These are phyloP conservation scores for Scotopteryx bipunctaria DNA, from an alignment of 2,888 invertebrate genomes.

Conservation along the genomic window DNA sequence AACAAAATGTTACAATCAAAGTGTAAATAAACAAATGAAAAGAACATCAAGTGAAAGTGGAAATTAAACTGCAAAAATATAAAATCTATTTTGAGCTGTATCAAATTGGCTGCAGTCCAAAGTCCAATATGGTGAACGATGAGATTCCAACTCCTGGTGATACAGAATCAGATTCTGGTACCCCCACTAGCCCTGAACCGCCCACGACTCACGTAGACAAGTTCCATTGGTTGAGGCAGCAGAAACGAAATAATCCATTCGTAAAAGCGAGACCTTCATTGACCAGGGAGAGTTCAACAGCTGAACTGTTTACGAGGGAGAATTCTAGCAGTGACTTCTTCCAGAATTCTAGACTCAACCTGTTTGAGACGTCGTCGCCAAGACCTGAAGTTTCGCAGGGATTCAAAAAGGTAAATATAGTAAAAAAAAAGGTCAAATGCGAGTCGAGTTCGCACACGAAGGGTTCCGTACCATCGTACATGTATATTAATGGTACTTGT, in stretches of 20 bases:
- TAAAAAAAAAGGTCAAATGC: too few relatives aligned
- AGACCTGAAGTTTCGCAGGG: slow-evolving; percentile 62
- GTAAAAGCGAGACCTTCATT: slow-evolving; percentile 68
- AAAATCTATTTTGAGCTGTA: slow-evolving; percentile 7
- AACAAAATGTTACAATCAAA: too few relatives aligned
- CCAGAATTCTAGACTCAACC: slow-evolving; percentile 71
- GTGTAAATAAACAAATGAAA: neutral
- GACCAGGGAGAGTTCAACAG: slow-evolving; percentile 69
- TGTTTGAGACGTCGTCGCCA: slow-evolving; percentile 68
- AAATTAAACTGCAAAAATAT: neutral
- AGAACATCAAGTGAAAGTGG: neutral
- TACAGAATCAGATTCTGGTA: too few relatives aligned
- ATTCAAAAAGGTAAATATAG: slow-evolving; percentile 57
- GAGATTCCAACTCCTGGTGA: slow-evolving; percentile 46
- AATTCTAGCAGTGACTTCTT: slow-evolving; percentile 74
- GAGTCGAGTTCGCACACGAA: too few relatives aligned
- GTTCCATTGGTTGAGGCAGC: slow-evolving; percentile 69
- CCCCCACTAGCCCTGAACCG: slow-evolving; percentile 29
- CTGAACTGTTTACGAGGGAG: slow-evolving; percentile 70
- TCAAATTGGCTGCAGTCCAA: slow-evolving; percentile 16
- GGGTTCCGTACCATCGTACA: too few relatives aligned
- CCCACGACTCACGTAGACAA: slow-evolving; percentile 42
- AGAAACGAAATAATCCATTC: slow-evolving; percentile 69
- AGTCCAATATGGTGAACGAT: slow-evolving; percentile 35
- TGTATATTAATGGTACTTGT: too few relatives aligned